Evolutionary conservation across 2,797 vertebrate species (phyloP).

Genomic region (Eleutherodactylus coqui): DNA sequence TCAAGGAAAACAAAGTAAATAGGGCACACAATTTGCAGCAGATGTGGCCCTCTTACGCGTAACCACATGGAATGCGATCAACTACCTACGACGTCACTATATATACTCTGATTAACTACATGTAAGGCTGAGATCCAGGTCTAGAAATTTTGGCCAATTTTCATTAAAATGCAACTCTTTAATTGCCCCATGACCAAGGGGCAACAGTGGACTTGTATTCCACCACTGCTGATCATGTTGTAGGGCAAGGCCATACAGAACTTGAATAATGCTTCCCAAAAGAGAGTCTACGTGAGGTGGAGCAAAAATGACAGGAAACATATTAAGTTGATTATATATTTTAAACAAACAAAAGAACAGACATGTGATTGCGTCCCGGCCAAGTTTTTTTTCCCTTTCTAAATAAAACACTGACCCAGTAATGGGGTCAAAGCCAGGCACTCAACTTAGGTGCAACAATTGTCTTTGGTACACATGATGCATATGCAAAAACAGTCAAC

Average conservation of each 20-base stretch:
- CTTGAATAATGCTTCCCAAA: not conserved
- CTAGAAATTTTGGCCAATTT: not conserved
- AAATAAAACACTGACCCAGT: too few relatives aligned
- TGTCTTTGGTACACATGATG: not conserved
- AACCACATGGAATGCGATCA: not conserved
- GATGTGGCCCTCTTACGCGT: not conserved
- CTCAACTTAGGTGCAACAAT: not conserved
- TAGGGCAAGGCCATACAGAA: not conserved
- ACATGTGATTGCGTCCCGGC: not conserved
- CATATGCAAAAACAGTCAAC: not conserved
- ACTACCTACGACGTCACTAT: not conserved
- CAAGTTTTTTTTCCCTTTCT: not conserved
- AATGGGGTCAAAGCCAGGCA: not conserved
- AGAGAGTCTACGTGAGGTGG: not conserved
- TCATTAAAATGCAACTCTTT: not conserved
- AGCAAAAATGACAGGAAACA: conserved; percentile 20
- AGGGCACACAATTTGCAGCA: not conserved
- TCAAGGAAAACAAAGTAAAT: not conserved
- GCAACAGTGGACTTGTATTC: not conserved
- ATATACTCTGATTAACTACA: not conserved
- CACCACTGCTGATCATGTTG: not conserved
- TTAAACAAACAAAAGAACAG: not conserved
- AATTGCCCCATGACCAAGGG: not conserved
- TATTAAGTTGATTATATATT: conserved; percentile 16
- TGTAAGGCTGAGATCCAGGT: not conserved